These are phyloP conservation scores for Akabosia matsudoensis DNA, from an alignment of 1,140 invertebrate genomes.

Conservation along the genomic window DNA sequence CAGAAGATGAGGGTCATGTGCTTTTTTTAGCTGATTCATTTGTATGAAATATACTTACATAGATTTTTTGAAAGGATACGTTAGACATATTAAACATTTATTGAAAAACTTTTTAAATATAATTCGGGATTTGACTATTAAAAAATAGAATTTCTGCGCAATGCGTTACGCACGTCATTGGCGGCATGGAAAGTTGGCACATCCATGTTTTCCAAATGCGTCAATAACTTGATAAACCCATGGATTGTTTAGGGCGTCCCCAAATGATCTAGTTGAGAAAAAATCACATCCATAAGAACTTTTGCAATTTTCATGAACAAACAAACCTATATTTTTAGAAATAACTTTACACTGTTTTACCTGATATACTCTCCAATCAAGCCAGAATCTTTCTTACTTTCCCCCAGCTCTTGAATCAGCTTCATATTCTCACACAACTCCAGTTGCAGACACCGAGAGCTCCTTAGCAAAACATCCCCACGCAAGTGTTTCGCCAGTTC, in stretches of 20 bases:
- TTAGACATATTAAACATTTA: background rate
- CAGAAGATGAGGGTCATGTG: background rate
- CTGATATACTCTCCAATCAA: background rate
- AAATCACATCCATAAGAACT: too few species aligned
- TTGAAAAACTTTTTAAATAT: background rate
- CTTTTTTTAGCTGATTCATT: background rate
- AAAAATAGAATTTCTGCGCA: too few species aligned
- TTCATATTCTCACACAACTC: slow-evolving; percentile 28
- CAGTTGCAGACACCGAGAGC: slow-evolving; percentile 38
- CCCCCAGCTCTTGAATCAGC: slow-evolving; percentile 10
- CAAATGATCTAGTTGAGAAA: slow-evolving; percentile 20
- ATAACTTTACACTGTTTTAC: background rate
- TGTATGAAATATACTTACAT: background rate
- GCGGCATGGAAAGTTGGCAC: background rate
- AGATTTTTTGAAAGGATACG: background rate
- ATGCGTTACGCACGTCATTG: background rate
- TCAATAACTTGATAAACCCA: slow-evolving; percentile 30
- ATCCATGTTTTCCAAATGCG: background rate
- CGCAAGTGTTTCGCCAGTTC: slow-evolving; percentile 33
- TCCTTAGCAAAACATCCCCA: slow-evolving; percentile 19
- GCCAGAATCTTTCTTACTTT: background rate
- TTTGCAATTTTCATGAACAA: background rate
- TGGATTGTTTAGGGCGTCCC: slow-evolving; percentile 26
- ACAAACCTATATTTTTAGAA: background rate
- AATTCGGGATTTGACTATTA: too few species aligned